Base-by-base conservation (phyloP, 2,797 vertebrate genomes). In the Sebastes itinus region DNA sequence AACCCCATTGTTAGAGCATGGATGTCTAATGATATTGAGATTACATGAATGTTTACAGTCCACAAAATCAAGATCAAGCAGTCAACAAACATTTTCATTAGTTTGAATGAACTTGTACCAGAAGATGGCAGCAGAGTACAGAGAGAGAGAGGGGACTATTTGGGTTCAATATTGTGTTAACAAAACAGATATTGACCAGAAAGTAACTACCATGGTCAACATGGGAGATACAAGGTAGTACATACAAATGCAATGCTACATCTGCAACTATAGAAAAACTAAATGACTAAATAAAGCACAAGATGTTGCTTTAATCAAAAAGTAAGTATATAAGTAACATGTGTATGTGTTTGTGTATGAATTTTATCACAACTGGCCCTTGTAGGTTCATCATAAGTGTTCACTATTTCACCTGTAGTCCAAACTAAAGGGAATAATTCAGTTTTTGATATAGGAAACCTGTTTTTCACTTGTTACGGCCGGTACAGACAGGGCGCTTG, bases 91-190 rank as follows among this genome's bases (percentile, higher is more conserved):
- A 16, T 35, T 63, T 52, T 28, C 6, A 27, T 18, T 6, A 9
- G 7, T 65, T 35, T 65, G 14, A 65, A 20, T 22, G 6, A 49
- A 65, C 1, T 5, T 63, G 33, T 6, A 33, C 82, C 82, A 89
- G 35, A 30, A 71, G 87, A 78, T 80, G 84, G 82, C 80, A 85
- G 87, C 76, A 85, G 42, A 68, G 52, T 30, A 27, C 22, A 49
- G 16, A 7, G n/a, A 49, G 12, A 68, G 35, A 69, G n/a, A 54
- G 2, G 2, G 2, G 10, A 18, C 9, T 12, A 13, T 46, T 38
- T 66, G 25, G 22, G 30, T 55, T 58, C 2, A 14, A 27, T 7
- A 49, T 38, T 38, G 35, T 7, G 7, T 72, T 16, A 8, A 60
- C 20, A 18, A 18, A 30, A 49, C 4, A n/a, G n/a, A 72, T 20